These are phyloP conservation scores for Sebastiscus albofasciatus DNA, from an alignment of 2,797 vertebrate genomes.

Conservation along the genomic window DNA sequence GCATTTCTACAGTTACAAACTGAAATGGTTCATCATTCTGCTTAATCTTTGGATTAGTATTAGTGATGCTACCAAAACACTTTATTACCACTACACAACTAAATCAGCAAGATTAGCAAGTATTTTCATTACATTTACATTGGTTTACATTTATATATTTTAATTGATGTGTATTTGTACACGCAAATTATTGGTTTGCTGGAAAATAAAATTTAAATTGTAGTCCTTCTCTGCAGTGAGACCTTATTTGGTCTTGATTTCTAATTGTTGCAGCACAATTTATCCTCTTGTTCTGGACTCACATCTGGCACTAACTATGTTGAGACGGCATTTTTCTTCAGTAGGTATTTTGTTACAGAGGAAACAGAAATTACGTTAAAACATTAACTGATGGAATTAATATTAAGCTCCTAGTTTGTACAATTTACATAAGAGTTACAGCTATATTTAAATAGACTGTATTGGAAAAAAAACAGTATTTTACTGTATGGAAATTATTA, in stretches of 20 bases:
- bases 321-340: neutral
- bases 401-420: neutral
- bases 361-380: slow-evolving; percentile 2
- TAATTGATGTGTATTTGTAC: neutral
- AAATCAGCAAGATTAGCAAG: neutral
- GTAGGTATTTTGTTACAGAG: slow-evolving; percentile 8
- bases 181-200: neutral
- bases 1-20: neutral
- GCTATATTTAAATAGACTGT: neutral
- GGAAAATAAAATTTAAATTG: neutral
- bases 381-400: neutral
- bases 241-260: slow-evolving; percentile 15
- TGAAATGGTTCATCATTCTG: neutral
- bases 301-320: slow-evolving; percentile 16
- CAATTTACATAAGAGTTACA: neutral
- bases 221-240: neutral
- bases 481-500: neutral
- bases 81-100: neutral
- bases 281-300: neutral
- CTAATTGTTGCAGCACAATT: neutral
- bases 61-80: neutral
- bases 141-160: neutral
- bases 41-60: neutral
- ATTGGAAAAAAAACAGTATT: neutral
- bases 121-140: neutral